Evolutionary conservation across 1,140 invertebrate genomes (phyloP).

Genomic region (Philopotamus ludificatus): DNA sequence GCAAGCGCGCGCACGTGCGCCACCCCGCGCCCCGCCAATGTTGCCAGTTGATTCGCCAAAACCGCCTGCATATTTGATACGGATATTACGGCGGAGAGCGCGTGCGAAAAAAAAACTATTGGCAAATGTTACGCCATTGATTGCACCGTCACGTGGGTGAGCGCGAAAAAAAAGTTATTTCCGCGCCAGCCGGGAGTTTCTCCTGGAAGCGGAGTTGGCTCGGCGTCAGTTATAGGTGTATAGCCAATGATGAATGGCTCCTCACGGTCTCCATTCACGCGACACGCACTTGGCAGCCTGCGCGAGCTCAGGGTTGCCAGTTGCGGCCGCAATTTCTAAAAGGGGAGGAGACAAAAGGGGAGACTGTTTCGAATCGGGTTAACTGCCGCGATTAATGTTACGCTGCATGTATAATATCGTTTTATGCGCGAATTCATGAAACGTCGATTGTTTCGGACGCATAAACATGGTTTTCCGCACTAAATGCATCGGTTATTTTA

Average conservation of each 20-base stretch:
- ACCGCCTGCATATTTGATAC: neutral
- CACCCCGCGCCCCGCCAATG: neutral
- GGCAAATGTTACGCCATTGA: slow-evolving; percentile 19
- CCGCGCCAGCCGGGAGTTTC: neutral
- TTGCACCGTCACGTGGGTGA: slow-evolving; percentile 7
- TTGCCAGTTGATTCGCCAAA: neutral
- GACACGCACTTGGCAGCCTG: slow-evolving; percentile 27
- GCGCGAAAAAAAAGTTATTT: slow-evolving; percentile 12
- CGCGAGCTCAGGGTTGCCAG: neutral
- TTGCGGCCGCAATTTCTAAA: neutral
- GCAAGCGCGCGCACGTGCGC: neutral
- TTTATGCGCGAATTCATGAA: too few species aligned
- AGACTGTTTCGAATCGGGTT: too few species aligned
- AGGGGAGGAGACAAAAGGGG: too few species aligned
- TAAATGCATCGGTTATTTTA: too few species aligned
- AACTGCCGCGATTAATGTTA: too few species aligned
- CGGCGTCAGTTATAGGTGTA: neutral
- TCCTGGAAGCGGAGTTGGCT: slow-evolving; percentile 19
- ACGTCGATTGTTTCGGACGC: too few species aligned
- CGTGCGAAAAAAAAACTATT: slow-evolving; percentile 6
- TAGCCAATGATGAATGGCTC: slow-evolving; percentile 23
- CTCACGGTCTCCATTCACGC: slow-evolving; percentile 20
- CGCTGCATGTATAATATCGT: too few species aligned
- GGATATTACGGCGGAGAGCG: neutral
- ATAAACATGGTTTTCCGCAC: too few species aligned